A percentile compares a stretch with the other conserved stretches of the same genome.
These are phyloP conservation scores for Corythucha ciliata DNA, from an alignment of 2,888 invertebrate genomes.

Conservation along the genomic window DNA sequence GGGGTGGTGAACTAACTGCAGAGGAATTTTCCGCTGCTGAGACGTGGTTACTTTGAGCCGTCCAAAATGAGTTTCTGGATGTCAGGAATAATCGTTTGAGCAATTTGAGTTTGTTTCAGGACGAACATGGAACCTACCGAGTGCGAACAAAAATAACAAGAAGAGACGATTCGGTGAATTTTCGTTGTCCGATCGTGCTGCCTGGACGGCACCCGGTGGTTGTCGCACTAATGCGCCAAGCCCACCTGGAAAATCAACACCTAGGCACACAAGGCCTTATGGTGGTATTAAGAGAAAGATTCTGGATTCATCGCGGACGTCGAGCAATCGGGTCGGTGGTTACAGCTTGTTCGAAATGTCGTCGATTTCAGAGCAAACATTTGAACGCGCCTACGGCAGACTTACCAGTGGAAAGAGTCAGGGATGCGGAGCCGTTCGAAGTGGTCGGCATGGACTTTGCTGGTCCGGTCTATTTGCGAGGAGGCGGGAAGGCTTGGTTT, in stretches of 20 bases:
- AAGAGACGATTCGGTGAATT: too few relatives aligned
- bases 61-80: too few relatives aligned
- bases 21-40: too few relatives aligned
- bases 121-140: too few relatives aligned
- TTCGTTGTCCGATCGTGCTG: too few relatives aligned
- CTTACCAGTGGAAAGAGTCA: slow-evolving; percentile 16
- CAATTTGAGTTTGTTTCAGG: too few relatives aligned
- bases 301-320: slow-evolving; percentile 25
- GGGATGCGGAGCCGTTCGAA: slow-evolving; percentile 34
- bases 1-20: too few relatives aligned
- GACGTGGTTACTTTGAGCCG: too few relatives aligned
- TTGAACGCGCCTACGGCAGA: slow-evolving; percentile 31
- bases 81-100: too few relatives aligned
- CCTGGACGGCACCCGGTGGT: too few relatives aligned
- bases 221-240: too few relatives aligned
- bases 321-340: slow-evolving; percentile 7
- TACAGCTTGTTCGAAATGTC: slow-evolving; percentile 26
- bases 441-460: slow-evolving; percentile 39
- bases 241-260: slow-evolving; percentile 12
- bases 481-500: slow-evolving; percentile 37
- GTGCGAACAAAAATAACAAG: too few relatives aligned
- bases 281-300: slow-evolving; percentile 20
- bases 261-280: slow-evolving; percentile 17
- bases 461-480: slow-evolving; percentile 24
- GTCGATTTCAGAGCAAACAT: slow-evolving; percentile 31